These are phyloP conservation scores for Myrmophylax atrothorax DNA, from an alignment of 2,113 vertebrate species.

Conservation along the genomic window DNA sequence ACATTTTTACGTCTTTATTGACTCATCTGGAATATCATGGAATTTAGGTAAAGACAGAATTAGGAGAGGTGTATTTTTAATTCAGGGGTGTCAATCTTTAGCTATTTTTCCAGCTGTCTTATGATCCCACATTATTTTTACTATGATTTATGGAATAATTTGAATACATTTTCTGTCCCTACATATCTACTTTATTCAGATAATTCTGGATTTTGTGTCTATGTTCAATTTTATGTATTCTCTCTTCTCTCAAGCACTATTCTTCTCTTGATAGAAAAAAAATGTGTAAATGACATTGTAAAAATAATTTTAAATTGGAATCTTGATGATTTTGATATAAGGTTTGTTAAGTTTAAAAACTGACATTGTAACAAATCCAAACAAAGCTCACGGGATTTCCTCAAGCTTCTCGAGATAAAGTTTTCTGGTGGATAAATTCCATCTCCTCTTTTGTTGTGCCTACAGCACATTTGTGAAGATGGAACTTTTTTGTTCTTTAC, in stretches of 20 bases:
- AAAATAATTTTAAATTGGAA: not conserved
- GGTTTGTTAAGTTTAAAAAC: not conserved
- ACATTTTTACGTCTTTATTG: not conserved
- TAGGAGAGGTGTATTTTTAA: conserved; percentile 13
- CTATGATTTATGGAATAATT: conserved; percentile 32
- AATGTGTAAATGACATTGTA: not conserved
- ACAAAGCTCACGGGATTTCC: not conserved
- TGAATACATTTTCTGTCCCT: conserved; percentile 19
- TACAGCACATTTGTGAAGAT: not conserved
- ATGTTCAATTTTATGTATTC: not conserved
- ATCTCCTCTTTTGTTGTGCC: not conserved
- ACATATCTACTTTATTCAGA: conserved; percentile 18
- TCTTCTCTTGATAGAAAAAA: not conserved
- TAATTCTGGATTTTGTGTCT: conserved; percentile 1
- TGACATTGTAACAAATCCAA: not conserved
- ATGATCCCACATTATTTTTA: conserved; percentile 32
- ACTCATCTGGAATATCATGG: not conserved
- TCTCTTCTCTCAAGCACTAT: not conserved
- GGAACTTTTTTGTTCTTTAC: not conserved
- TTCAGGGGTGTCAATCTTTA: not conserved
- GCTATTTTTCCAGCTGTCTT: conserved; percentile 6
- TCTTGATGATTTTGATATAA: not conserved
- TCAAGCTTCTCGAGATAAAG: not conserved
- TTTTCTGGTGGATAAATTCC: not conserved
- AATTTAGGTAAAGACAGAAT: conserved; percentile 3